Conservation (phyloP, 1,140 invertebrate genomes). For the Drosophila ironensis region DNA sequence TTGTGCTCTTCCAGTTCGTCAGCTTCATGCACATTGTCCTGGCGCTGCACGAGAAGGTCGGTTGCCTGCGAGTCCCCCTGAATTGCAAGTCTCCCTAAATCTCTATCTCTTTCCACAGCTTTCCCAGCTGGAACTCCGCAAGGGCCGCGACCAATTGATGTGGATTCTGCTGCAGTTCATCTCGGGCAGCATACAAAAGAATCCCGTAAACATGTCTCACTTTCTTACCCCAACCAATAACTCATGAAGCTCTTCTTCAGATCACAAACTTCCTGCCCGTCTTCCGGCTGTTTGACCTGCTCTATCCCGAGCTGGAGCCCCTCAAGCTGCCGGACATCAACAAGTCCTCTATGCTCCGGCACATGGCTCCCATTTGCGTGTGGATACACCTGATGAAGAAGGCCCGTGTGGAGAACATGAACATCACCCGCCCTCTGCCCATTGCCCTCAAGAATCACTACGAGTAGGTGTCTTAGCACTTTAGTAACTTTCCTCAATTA, state of each 20-base stretch:
- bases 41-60: conserved; percentile 92
- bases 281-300: conserved; percentile 93
- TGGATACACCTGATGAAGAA: conserved; percentile 98
- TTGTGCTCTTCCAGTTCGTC: conserved; percentile 96
- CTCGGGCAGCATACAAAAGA: conserved; percentile 97
- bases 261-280: conserved; percentile 95
- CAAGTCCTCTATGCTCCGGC: conserved; percentile 92
- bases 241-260: conserved; percentile 83
- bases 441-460: conserved; percentile 92
- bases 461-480: conserved; percentile 83
- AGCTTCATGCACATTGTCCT: conserved; percentile 96
- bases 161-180: conserved; percentile 99
- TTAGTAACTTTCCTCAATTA: not conserved
- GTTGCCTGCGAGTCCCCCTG: not conserved
- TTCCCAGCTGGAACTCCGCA: conserved; percentile 90
- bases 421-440: conserved; percentile 90
- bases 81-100: conserved; percentile 1
- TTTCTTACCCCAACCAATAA: no score
- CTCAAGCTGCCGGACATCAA: conserved; percentile 94
- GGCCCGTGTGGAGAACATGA: conserved; percentile 91
- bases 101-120: conserved; percentile 83
- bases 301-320: conserved; percentile 96
- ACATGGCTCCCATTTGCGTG: conserved; percentile 96
- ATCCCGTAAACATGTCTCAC: no score
- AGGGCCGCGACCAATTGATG: conserved; percentile 97